Conservation (phyloP, 2,888 invertebrate genomes). For the Stenodera caucasica region DNA sequence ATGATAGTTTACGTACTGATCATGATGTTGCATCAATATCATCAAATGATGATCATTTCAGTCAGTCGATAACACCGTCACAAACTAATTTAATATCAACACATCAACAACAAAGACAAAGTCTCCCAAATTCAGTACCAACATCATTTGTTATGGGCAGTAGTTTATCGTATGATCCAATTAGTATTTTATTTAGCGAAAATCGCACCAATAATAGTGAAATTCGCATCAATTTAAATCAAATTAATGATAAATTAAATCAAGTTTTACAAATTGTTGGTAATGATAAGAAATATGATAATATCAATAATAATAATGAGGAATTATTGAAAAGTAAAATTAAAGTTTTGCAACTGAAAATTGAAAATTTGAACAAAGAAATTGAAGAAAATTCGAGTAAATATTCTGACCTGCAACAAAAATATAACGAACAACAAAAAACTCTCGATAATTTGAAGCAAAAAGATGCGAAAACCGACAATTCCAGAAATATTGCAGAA, state of each 20-base stretch:
- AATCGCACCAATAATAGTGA: conserved; percentile 67
- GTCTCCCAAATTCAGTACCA: conserved; percentile 6
- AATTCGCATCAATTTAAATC: conserved; percentile 65
- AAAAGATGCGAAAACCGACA: background rate
- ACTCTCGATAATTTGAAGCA: background rate
- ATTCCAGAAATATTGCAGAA: background rate
- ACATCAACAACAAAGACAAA: conserved; percentile 7
- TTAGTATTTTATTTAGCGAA: conserved; percentile 63
- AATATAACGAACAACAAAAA: conserved; percentile 23
- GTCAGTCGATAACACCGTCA: conserved; percentile 1
- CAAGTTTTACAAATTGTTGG: conserved; percentile 55
- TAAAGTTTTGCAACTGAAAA: conserved; percentile 50
- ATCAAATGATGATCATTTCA: background rate
- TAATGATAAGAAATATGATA: conserved; percentile 30
- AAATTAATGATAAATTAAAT: conserved; percentile 67
- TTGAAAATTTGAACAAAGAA: conserved; percentile 48
- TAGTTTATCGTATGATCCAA: conserved; percentile 49
- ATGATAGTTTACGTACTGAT: conserved; percentile 38
- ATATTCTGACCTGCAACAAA: conserved; percentile 27
- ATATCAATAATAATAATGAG: conserved; percentile 35
- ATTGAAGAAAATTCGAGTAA: conserved; percentile 34
- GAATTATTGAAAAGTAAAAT: conserved; percentile 47
- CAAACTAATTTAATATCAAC: conserved; percentile 2
- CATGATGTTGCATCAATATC: background rate
- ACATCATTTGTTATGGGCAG: conserved; percentile 21